A percentile compares a stretch with the other conserved stretches of the same genome.
These are phyloP conservation scores for Chouioia cunea DNA, from an alignment of 2,888 invertebrate species.

Conservation along the genomic window DNA sequence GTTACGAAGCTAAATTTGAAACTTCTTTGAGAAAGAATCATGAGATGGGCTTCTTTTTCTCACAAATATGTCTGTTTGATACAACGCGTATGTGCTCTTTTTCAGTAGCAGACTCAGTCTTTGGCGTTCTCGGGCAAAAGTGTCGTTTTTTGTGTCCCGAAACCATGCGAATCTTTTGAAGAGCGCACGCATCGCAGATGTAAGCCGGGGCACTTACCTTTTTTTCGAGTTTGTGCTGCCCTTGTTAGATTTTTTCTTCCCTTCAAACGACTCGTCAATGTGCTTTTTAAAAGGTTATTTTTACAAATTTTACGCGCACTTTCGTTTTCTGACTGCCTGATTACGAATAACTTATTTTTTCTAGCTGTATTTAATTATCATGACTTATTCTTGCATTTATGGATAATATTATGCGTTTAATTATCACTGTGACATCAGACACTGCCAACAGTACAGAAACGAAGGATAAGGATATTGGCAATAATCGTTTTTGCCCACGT, in stretches of 20 bases:
- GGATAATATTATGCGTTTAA: too few species aligned
- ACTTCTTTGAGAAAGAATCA: constrained; percentile 55
- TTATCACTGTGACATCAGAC: background rate
- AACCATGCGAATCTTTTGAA: constrained; percentile 19
- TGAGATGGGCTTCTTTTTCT: constrained; percentile 52
- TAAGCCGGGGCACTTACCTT: too few species aligned
- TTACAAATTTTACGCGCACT: background rate
- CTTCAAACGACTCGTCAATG: background rate
- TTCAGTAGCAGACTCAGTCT: background rate
- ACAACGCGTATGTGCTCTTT: constrained; percentile 48
- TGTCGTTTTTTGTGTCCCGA: constrained; percentile 52
- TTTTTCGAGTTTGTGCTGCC: background rate
- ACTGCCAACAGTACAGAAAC: too few species aligned
- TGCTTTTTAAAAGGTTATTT: background rate
- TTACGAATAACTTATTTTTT: background rate
- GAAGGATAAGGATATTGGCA: too few species aligned
- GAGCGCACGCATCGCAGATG: background rate
- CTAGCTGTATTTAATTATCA: too few species aligned
- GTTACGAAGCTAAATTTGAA: constrained; percentile 52
- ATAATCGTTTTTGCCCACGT: too few species aligned
- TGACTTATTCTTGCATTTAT: too few species aligned
- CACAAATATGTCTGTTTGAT: constrained; percentile 57
- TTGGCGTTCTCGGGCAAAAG: background rate
- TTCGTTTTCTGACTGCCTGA: background rate
- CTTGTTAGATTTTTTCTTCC: background rate